phyloP scores from a whole-genome alignment of 2,888 invertebrate genomes.

The Dione vanillae region DNA sequence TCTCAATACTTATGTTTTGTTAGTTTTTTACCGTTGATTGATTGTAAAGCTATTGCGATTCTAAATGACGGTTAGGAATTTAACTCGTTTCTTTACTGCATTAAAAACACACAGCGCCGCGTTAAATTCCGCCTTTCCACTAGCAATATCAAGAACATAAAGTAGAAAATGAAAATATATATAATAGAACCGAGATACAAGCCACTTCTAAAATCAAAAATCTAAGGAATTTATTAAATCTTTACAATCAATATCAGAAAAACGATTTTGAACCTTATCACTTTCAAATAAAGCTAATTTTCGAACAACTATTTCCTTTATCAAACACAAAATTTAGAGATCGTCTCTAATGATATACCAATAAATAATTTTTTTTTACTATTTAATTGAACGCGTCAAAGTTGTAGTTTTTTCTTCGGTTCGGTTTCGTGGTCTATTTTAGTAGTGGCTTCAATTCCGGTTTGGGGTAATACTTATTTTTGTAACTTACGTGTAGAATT shows the following conservation, averaged over 20 bases:
- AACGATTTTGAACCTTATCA: not conserved
- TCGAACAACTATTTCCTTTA: not conserved
- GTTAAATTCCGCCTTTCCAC: too few species aligned
- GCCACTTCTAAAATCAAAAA: not conserved
- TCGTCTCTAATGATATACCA: slow-evolving; percentile 34
- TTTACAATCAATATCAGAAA: not conserved
- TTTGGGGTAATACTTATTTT: not conserved
- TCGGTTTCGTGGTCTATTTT: not conserved
- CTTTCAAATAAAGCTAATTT: slow-evolving; percentile 4
- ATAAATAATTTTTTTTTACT: slow-evolving; percentile 24
- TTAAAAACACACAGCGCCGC: too few species aligned
- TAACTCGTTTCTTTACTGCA: too few species aligned
- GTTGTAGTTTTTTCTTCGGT: not conserved
- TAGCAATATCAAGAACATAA: too few species aligned
- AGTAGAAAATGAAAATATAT: too few species aligned
- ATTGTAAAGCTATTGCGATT: too few species aligned
- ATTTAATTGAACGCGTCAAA: slow-evolving; percentile 12
- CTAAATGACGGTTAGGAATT: too few species aligned
- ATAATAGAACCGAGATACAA: not conserved
- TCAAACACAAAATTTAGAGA: slow-evolving; percentile 24
- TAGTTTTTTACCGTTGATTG: too few species aligned
- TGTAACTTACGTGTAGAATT: too few species aligned
- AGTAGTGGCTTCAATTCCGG: not conserved
- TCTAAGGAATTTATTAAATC: not conserved
- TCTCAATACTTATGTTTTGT: too few species aligned